A percentile compares a stretch with the other conserved stretches of the same genome.
These are phyloP conservation scores for Meta bourneti DNA, from an alignment of 2,888 invertebrate species.

Conservation along the genomic window DNA sequence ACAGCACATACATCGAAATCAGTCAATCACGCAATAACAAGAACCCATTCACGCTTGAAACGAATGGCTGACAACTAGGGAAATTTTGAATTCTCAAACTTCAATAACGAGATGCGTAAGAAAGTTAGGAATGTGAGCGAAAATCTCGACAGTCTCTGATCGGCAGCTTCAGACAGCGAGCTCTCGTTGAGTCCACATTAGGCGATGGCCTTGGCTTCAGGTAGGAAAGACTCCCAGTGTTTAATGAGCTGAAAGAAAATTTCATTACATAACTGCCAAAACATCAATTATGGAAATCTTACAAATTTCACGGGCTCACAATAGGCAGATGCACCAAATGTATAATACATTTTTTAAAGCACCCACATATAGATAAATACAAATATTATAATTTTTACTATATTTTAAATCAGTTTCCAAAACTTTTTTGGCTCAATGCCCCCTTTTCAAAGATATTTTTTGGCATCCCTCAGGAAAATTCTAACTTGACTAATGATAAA, in stretches of 20 bases:
- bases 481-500: no score
- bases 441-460: no score
- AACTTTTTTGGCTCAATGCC: no score
- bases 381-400: not conserved
- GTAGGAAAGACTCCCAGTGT: constrained; percentile 97
- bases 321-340: constrained; percentile 22
- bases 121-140: constrained; percentile 54
- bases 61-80: not conserved
- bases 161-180: constrained; percentile 22
- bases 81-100: not conserved
- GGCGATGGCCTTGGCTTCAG: constrained; percentile 95
- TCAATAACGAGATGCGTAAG: constrained; percentile 33
- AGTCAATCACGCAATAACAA: no score
- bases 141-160: constrained; percentile 25
- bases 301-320: not conserved
- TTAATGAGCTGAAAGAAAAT: constrained; percentile 87
- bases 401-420: not conserved
- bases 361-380: not conserved
- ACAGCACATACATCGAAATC: no score
- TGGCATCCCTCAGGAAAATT: no score
- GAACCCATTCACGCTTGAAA: not conserved
- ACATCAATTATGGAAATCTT: no score
- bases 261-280: not conserved
- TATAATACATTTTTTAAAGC: constrained; percentile 77
- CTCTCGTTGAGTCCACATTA: constrained; percentile 81